Percentiles rank a stretch among this genome's conserved stretches.
These are phyloP conservation scores for Drosophila dunni DNA, from an alignment of 1,140 invertebrate species.

Conservation along the genomic window DNA sequence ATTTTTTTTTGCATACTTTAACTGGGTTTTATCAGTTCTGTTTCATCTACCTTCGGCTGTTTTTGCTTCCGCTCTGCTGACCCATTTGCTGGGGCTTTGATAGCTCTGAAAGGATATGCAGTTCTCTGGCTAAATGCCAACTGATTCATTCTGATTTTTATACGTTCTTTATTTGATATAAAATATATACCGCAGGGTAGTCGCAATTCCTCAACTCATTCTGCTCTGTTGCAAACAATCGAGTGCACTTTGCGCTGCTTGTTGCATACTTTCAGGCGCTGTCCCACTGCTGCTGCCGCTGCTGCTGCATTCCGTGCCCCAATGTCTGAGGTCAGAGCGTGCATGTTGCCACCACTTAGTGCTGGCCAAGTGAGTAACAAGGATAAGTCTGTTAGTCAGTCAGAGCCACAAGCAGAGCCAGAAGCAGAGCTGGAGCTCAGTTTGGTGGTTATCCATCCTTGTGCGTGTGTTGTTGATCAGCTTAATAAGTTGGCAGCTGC, in stretches of 20 bases:
- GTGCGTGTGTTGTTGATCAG: slow-evolving; percentile 60
- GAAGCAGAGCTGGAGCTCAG: background rate
- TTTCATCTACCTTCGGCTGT: slow-evolving; percentile 17
- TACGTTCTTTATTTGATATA: slow-evolving; percentile 10
- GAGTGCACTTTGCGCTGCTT: slow-evolving; percentile 64
- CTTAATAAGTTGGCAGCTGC: slow-evolving; percentile 55
- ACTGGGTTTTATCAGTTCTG: slow-evolving; percentile 39
- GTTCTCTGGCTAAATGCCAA: slow-evolving; percentile 68
- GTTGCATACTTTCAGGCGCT: slow-evolving; percentile 67
- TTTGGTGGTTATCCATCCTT: slow-evolving; percentile 25
- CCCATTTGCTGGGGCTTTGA: slow-evolving; percentile 33
- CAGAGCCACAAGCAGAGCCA: background rate
- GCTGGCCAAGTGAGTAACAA: slow-evolving; percentile 23
- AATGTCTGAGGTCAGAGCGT: slow-evolving; percentile 23
- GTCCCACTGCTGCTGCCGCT: background rate
- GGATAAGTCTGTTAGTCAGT: slow-evolving; percentile 33
- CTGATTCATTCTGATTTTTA: slow-evolving; percentile 53
- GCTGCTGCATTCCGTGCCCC: slow-evolving; percentile 27
- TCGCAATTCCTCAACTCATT: background rate
- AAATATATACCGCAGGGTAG: background rate
- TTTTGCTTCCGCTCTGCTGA: slow-evolving; percentile 41
- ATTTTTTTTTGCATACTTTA: slow-evolving; percentile 10
- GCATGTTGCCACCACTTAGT: background rate
- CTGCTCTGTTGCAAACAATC: slow-evolving; percentile 59
- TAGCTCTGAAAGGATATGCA: slow-evolving; percentile 16